These are phyloP conservation scores for Microctenopoma lineatum DNA, from an alignment of 2,797 vertebrate species.

Conservation along the genomic window DNA sequence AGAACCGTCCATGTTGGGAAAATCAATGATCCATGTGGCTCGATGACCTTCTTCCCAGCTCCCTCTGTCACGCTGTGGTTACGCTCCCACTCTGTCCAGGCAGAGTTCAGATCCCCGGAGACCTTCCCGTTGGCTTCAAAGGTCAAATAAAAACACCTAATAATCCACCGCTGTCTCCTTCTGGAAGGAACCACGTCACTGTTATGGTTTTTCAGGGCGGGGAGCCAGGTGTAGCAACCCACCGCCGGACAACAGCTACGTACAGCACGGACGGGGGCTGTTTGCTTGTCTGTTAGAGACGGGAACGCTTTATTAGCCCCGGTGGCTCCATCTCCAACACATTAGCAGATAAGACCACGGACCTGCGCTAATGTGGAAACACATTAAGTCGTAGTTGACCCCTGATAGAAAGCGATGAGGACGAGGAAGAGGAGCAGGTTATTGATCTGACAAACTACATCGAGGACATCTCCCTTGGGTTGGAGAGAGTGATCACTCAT, in stretches of 20 bases:
- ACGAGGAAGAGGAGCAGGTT: constrained; percentile 9
- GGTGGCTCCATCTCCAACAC: constrained; percentile 31
- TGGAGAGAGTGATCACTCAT: neutral
- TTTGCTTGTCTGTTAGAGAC: constrained; percentile 22
- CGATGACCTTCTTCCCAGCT: neutral
- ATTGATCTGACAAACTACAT: constrained; percentile 24
- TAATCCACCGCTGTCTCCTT: neutral
- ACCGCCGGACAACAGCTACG: constrained; percentile 34
- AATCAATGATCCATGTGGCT: too few species aligned
- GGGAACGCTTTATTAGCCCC: constrained; percentile 46
- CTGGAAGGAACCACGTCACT: constrained; percentile 5
- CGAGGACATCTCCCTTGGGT: neutral
- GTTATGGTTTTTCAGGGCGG: constrained; percentile 37
- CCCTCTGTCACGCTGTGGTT: neutral
- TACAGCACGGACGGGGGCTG: constrained; percentile 8
- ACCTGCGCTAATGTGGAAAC: constrained; percentile 36
- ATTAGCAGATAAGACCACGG: constrained; percentile 30
- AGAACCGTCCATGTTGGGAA: too few species aligned
- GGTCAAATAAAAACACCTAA: constrained; percentile 21
- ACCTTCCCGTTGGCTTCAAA: neutral
- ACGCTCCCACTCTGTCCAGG: neutral
- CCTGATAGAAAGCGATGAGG: constrained; percentile 24
- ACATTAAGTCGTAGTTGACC: constrained; percentile 37
- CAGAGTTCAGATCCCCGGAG: neutral
- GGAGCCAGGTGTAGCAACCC: constrained; percentile 32